Percentiles rank a stretch among this genome's conserved stretches.
phyloP scores from a whole-genome alignment of 2,888 invertebrate species.

The Meta bourneti region DNA sequence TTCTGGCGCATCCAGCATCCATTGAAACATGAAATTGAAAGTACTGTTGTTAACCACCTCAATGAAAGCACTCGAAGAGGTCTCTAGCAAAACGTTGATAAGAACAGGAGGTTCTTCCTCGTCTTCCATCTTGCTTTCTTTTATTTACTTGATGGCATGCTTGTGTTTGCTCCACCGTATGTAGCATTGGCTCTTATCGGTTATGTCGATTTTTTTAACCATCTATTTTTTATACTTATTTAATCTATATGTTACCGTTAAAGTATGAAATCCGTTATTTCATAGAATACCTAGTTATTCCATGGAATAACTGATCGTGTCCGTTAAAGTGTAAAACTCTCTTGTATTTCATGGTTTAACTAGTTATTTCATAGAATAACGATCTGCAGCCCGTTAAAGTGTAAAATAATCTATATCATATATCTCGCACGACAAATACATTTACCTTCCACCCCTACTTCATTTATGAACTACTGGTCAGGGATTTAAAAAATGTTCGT shows the following conservation, averaged over 20 bases:
- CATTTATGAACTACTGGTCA: slow-evolving; percentile 29
- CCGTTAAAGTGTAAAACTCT: slow-evolving; percentile 67
- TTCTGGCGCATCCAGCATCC: neutral
- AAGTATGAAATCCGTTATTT: slow-evolving; percentile 68
- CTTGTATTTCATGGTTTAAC: slow-evolving; percentile 55
- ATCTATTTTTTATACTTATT: neutral
- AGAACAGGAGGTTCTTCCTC: neutral
- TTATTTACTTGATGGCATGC: too few species aligned
- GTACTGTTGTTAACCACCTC: neutral
- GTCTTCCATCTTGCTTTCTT: neutral
- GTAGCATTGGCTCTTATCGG: neutral
- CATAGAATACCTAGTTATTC: slow-evolving; percentile 67
- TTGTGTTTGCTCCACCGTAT: neutral
- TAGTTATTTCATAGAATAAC: neutral
- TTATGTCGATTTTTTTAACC: neutral
- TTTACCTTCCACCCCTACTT: too few species aligned
- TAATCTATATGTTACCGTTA: too few species aligned
- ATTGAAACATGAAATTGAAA: neutral
- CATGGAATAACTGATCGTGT: slow-evolving; percentile 61
- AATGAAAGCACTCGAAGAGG: neutral
- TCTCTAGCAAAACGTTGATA: neutral
- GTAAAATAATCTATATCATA: too few species aligned
- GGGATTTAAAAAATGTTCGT: slow-evolving; percentile 70
- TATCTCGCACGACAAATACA: too few species aligned
- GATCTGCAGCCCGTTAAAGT: too few species aligned